Percentiles rank a stretch among this genome's conserved stretches.
Evolutionary conservation across 2,888 invertebrate species (phyloP).

Genomic region (Heteromurus nitidus): DNA sequence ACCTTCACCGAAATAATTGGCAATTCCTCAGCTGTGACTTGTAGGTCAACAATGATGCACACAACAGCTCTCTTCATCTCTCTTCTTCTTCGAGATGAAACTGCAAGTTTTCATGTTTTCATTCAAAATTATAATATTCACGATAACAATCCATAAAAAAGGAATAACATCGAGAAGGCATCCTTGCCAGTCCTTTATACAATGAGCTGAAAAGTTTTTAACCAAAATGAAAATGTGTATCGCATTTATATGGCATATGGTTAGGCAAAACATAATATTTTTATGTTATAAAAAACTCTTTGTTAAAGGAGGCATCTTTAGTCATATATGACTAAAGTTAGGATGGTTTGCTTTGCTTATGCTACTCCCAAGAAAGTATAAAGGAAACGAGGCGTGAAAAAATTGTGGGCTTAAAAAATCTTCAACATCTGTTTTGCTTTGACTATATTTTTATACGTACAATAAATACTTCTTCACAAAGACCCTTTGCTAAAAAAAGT

Average conservation of each 20-base stretch:
- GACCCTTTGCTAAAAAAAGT: neutral
- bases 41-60: conserved; percentile 29
- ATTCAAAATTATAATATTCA: neutral
- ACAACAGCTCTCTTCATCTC: neutral
- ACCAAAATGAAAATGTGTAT: neutral
- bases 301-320: neutral
- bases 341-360: too few species aligned
- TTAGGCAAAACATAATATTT: neutral
- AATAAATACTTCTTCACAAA: neutral
- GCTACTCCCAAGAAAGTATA: neutral
- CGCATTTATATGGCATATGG: neutral
- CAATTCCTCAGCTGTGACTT: conserved; percentile 40
- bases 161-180: neutral
- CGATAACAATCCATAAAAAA: conserved; percentile 6
- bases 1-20: too few species aligned
- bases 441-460: neutral
- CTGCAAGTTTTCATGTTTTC: conserved; percentile 34
- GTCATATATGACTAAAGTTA: neutral
- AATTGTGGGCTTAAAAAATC: conserved; percentile 4
- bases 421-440: neutral
- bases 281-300: neutral
- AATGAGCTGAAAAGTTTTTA: neutral
- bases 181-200: conserved; percentile 18
- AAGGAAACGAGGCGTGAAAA: conserved; percentile 31
- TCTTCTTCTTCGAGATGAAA: conserved; percentile 18